A percentile compares a stretch with the other conserved stretches of the same genome.
These are phyloP conservation scores for Creontiades dilutus DNA, from an alignment of 2,888 invertebrate genomes.

Conservation along the genomic window DNA sequence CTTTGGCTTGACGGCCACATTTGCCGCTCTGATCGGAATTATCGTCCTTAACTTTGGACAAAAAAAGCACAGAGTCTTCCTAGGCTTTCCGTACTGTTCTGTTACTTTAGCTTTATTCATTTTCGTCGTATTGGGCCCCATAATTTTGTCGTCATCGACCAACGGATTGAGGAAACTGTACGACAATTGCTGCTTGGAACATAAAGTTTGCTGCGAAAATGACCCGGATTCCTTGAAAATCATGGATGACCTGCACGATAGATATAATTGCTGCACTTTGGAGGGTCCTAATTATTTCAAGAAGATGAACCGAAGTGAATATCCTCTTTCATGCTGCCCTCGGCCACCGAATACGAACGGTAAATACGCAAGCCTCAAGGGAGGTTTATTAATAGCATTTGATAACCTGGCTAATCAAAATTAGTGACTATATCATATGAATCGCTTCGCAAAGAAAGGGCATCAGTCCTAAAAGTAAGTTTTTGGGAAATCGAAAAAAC, in stretches of 20 bases:
- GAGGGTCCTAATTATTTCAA: background rate
- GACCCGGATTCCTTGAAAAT: constrained; percentile 1
- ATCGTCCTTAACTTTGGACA: background rate
- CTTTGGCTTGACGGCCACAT: background rate
- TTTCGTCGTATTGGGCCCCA: background rate
- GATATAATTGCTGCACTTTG: background rate
- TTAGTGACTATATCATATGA: no score
- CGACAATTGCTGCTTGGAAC: background rate
- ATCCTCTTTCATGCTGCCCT: background rate
- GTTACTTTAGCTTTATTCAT: background rate
- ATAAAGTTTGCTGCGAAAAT: background rate
- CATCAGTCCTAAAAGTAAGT: no score
- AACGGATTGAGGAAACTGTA: background rate
- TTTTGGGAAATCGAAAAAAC: no score
- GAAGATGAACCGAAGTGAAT: background rate
- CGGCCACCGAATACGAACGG: background rate
- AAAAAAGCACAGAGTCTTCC: background rate
- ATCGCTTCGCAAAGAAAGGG: no score
- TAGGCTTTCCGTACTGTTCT: background rate
- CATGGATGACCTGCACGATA: background rate
- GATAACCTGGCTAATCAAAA: no score
- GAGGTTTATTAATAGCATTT: no score
- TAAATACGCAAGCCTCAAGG: no score
- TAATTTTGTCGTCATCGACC: background rate
- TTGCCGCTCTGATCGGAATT: background rate